Base-by-base conservation (phyloP, 2,113 vertebrate genomes). In the Clinocottus analis region DNA sequence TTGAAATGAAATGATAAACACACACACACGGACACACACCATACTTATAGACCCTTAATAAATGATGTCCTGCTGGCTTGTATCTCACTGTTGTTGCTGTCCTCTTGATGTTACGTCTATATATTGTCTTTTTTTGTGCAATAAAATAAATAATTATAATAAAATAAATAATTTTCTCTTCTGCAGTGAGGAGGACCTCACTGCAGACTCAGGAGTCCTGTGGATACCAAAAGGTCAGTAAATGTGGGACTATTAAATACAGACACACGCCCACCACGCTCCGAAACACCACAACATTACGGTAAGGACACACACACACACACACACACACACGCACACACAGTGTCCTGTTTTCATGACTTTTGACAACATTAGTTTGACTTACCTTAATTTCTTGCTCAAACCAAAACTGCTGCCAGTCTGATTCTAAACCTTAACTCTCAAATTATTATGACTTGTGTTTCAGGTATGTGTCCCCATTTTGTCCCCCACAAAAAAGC, bases 211-310 rank as follows among this genome's bases (percentile, higher is more conserved):
- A 25, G 25, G 60, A 60, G 49, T 82, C 91, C 79, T 63, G 81
- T 68, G 70, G 86, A 84, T 59, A 47, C 8, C 17, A 5, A 90
- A 92, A 91, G 88, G 89, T 92, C 84, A 90, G 68, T 68, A n/a
- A 78, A 75, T 73, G 55, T 77, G 77, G 63, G 66, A 51, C 72
- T 56, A 77, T 74, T 85, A 77, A 80, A 85, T 72, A 41, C 64
- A 62, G 53, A 81, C 35, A 29, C 64, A 56, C 29, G 4, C 29
- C 2, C 29, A 31, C 29, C 27, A 3, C 49, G 60, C 56, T 75
- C 25, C 33, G 45, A 21, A 70, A 37, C 69, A 62, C 65, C 33
- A 13, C 11, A 8, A 35, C 64, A 21, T 16, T n/a, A 11, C 5
- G 21, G 59, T 56, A 35, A 19, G 14, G 33, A 72, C 76, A 60